Evolutionary conservation across 1,140 invertebrate genomes (phyloP).

Genomic region (Wasmannia auropunctata): DNA sequence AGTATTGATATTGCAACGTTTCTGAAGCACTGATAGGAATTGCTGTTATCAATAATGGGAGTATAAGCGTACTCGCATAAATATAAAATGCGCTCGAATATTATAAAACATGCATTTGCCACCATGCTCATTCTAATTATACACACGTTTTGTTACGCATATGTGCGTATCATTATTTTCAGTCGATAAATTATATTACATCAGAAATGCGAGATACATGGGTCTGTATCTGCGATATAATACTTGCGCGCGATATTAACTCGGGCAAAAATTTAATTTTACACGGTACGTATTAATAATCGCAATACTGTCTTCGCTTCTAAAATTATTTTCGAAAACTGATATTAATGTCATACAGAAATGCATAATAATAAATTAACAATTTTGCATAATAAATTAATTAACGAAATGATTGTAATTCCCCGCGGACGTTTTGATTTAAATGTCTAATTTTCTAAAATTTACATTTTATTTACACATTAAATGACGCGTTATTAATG

Average conservation of each 20-base stretch:
- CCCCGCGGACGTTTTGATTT: background rate
- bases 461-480: background rate
- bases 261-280: slow-evolving; percentile 28
- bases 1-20: background rate
- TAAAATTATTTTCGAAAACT: slow-evolving; percentile 21
- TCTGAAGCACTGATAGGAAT: slow-evolving; percentile 15
- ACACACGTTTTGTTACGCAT: background rate
- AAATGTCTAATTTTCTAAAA: slow-evolving; percentile 8
- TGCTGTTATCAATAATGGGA: slow-evolving; percentile 25
- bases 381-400: slow-evolving; percentile 12
- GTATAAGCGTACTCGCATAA: background rate
- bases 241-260: slow-evolving; percentile 16
- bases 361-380: slow-evolving; percentile 9
- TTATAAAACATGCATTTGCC: slow-evolving; percentile 16
- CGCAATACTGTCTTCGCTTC: background rate
- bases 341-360: background rate
- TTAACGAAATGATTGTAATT: slow-evolving; percentile 20
- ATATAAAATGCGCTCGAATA: background rate
- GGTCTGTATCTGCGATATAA: background rate
- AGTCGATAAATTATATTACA: slow-evolving; percentile 27
- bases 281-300: slow-evolving; percentile 8
- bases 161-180: background rate
- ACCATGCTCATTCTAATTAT: slow-evolving; percentile 3
- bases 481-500: background rate
- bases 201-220: background rate